Evolutionary conservation across 2,797 vertebrate species (phyloP), one percentile per base, ranked within the genome.

Genomic region (Melanotaenia trifasciata): DNA sequence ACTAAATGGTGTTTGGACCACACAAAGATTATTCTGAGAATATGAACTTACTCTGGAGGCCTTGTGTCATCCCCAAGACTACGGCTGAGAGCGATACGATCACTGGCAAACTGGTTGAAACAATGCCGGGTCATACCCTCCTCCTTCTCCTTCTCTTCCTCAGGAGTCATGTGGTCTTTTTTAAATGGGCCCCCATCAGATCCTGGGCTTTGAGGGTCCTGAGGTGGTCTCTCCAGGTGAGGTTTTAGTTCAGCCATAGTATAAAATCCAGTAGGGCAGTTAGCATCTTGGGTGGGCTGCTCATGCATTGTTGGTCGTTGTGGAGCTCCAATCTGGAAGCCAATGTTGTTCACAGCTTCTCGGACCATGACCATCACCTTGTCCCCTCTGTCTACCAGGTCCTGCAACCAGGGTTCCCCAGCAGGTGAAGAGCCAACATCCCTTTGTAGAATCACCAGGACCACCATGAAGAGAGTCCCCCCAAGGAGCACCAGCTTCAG

Each of bases 41-140:
- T 12, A 53, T 11, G 62, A 26, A 81, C 98, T 97, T 94, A 99
- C 98, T 98, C 97, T 28, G 94, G 93, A 0, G 96, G 96, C 51
- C 98, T 94, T 0, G 95, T 97, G 94, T 99, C 98, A 0, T 96
- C 96, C 32, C 98, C 98, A 58, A 99, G 94, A 47, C 95, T 91
- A 0, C 98, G 95, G 85, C 97, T 97, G 54, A 99, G 94, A 1
- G 98, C 99, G 89, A 99, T 97, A 40, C 91, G 96, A 86, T 98
- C 98, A 13, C 96, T 98, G 91, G 97, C 97, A 63, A 96, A 99
- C 90, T 97, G 96, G 69, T 99, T 99, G 90, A 99, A 99, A 76
- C 98, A 99, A 83, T 99, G 96, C 7, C 96, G 95, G n/a, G 94
- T 95, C 67, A 96, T 96, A 16, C 98, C 97, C 0, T 88, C 87